phyloP scores from a whole-genome alignment of 2,113 vertebrate genomes.

The Scomber colias region DNA sequence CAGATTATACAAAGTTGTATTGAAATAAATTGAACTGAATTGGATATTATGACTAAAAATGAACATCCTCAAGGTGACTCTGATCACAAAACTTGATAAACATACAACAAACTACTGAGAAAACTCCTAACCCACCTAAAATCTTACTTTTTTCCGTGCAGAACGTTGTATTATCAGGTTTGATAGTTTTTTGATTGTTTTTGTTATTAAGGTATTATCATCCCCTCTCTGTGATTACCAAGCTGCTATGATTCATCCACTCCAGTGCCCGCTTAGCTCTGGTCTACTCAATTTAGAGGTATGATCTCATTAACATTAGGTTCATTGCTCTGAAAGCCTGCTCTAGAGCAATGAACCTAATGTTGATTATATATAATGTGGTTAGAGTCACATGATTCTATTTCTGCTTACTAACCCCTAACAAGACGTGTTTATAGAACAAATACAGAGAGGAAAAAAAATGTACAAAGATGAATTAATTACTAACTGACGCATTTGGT shows the following conservation, averaged over 20 bases:
- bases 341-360: background rate
- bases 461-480: slow-evolving; percentile 38
- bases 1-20: background rate
- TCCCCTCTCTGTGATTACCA: slow-evolving; percentile 15
- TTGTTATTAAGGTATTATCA: slow-evolving; percentile 8
- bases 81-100: background rate
- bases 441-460: slow-evolving; percentile 31
- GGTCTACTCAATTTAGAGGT: slow-evolving; percentile 53
- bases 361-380: slow-evolving; percentile 6
- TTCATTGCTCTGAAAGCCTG: slow-evolving; percentile 65
- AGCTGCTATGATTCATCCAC: slow-evolving; percentile 10
- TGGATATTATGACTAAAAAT: background rate
- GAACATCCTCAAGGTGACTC: background rate
- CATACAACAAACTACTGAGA: background rate
- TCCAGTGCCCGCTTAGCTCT: slow-evolving; percentile 28
- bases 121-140: background rate
- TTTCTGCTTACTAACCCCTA: slow-evolving; percentile 9
- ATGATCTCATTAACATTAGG: slow-evolving; percentile 67
- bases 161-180: background rate
- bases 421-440: slow-evolving; percentile 35
- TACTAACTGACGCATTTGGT: slow-evolving; percentile 32
- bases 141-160: background rate
- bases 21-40: background rate
- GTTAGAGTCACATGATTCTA: slow-evolving; percentile 19
- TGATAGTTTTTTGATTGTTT: background rate